Evolutionary conservation across 1,140 invertebrate genomes (phyloP).

Genomic region (Vanessa atalanta): DNA sequence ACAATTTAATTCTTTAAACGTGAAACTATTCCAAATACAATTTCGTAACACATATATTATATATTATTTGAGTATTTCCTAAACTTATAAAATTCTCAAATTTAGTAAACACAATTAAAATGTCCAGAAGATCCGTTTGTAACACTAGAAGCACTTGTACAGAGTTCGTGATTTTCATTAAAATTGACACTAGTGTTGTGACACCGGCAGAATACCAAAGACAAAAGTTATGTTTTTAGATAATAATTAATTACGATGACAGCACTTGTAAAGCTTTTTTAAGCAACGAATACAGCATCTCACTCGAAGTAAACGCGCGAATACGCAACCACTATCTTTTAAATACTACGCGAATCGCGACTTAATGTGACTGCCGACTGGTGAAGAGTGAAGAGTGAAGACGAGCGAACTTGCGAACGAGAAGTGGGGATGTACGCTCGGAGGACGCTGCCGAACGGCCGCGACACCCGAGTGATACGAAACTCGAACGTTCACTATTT

Average conservation of each 20-base stretch:
- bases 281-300: neutral
- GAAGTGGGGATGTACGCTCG: conserved; percentile 43
- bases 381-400: neutral
- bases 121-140: neutral
- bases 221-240: neutral
- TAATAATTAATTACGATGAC: neutral
- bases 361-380: neutral
- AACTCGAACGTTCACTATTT: conserved; percentile 67
- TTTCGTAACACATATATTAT: neutral
- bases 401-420: conserved; percentile 22
- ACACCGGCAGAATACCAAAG: conserved; percentile 4
- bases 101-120: neutral
- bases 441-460: conserved; percentile 38
- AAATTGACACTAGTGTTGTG: conserved; percentile 12
- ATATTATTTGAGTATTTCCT: neutral
- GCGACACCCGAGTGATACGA: conserved; percentile 50
- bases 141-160: neutral
- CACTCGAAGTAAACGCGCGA: conserved; percentile 20
- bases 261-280: neutral
- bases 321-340: conserved; percentile 22
- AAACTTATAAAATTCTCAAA: neutral
- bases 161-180: neutral
- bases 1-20: no score
- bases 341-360: conserved; percentile 25
- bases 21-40: no score